These are phyloP conservation scores for Hirtodrosophila duncani DNA, from an alignment of 2,888 invertebrate genomes.

Conservation along the genomic window DNA sequence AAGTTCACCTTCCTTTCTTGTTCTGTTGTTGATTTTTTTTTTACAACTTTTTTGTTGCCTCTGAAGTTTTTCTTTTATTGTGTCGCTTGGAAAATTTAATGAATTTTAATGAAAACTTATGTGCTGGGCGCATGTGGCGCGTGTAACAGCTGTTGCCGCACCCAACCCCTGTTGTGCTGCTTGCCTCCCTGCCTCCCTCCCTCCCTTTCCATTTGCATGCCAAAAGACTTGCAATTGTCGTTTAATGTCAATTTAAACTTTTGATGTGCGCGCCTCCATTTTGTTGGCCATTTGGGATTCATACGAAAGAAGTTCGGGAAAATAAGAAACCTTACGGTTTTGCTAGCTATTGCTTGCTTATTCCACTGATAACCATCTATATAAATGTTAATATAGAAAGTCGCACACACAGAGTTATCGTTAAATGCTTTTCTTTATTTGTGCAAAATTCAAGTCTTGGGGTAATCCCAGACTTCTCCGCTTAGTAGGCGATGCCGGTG, in stretches of 20 bases:
- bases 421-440: slow-evolving; percentile 19
- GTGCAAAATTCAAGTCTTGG: slow-evolving; percentile 11
- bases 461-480: slow-evolving; percentile 6
- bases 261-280: slow-evolving; percentile 39
- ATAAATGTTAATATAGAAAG: no score
- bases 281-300: slow-evolving; percentile 23
- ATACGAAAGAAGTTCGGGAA: slow-evolving; percentile 3
- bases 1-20: not conserved
- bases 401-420: slow-evolving; percentile 8
- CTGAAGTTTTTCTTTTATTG: slow-evolving; percentile 37
- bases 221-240: slow-evolving; percentile 43
- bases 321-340: not conserved
- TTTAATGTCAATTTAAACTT: slow-evolving; percentile 54
- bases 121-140: slow-evolving; percentile 24
- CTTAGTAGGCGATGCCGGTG: slow-evolving; percentile 42
- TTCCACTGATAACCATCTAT: no score
- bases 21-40: not conserved
- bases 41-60: slow-evolving; percentile 4
- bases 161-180: not conserved
- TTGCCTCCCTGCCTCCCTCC: not conserved
- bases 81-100: slow-evolving; percentile 54
- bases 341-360: slow-evolving; percentile 21
- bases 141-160: slow-evolving; percentile 31
- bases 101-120: slow-evolving; percentile 66
- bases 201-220: slow-evolving; percentile 18